Percentiles rank a stretch among this genome's conserved stretches.
Evolutionary conservation across 2,113 vertebrate genomes (phyloP).

Genomic region (Bubo scandiacus): DNA sequence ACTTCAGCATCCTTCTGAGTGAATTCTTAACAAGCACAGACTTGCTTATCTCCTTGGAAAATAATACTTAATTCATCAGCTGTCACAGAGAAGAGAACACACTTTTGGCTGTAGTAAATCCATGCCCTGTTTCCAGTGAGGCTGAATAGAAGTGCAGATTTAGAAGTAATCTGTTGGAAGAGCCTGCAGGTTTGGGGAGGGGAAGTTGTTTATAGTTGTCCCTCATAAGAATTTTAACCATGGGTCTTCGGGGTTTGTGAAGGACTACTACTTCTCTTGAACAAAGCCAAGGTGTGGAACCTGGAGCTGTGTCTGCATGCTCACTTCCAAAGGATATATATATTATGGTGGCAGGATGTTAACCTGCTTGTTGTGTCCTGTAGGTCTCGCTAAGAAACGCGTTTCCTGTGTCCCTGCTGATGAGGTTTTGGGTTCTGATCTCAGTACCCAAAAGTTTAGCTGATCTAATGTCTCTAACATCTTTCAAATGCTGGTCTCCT

Average conservation of each 20-base stretch:
- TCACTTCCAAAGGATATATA: neutral
- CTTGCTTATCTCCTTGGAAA: slow-evolving; percentile 6
- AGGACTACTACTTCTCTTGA: neutral
- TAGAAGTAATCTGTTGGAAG: neutral
- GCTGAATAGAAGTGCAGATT: neutral
- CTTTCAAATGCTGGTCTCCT: neutral
- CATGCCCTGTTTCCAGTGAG: neutral
- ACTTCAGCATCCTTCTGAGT: neutral
- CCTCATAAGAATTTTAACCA: neutral
- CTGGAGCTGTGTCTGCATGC: accelerated
- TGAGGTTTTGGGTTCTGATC: neutral
- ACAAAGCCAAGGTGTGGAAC: neutral
- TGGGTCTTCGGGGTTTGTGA: neutral
- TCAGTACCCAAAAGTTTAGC: neutral
- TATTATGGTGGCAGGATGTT: neutral
- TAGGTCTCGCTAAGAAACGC: neutral
- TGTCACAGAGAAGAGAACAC: neutral
- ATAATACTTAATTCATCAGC: neutral
- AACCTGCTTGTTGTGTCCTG: neutral
- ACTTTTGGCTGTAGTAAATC: neutral
- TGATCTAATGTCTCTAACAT: neutral
- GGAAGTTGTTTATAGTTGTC: neutral
- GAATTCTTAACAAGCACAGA: slow-evolving; percentile 4
- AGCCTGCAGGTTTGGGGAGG: neutral
- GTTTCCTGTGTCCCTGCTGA: accelerated